phyloP scores from a whole-genome alignment of 1,140 invertebrate genomes.

The Solenopsis fugax region DNA sequence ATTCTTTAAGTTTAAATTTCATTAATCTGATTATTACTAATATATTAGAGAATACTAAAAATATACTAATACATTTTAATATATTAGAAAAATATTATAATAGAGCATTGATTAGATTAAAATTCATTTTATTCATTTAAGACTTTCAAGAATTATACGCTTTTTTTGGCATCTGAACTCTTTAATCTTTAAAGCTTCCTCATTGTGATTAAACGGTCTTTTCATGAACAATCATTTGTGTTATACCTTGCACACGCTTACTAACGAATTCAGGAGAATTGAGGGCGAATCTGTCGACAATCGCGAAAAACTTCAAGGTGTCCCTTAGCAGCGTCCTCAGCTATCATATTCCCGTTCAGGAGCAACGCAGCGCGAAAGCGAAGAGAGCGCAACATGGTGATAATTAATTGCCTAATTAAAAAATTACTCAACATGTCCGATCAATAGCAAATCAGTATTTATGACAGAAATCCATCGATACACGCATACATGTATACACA shows the following conservation, averaged over 20 bases:
- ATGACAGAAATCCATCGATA: background rate
- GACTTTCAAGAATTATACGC: background rate
- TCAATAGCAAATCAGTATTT: background rate
- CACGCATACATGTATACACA: background rate
- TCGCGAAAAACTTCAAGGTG: constrained; percentile 86
- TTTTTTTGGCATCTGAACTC: background rate
- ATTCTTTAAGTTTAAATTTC: background rate
- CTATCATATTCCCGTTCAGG: constrained; percentile 83
- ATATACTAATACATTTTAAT: background rate
- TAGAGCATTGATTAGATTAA: background rate
- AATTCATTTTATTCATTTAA: background rate
- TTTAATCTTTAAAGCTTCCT: constrained; percentile 17
- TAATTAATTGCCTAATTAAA: constrained; percentile 31
- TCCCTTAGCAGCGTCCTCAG: constrained; percentile 84
- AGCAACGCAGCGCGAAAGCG: constrained; percentile 80
- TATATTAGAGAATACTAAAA: background rate
- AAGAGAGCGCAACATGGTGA: constrained; percentile 84
- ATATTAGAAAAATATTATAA: background rate
- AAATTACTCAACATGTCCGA: background rate
- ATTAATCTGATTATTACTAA: background rate
- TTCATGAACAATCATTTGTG: constrained; percentile 29
- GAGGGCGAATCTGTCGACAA: constrained; percentile 82
- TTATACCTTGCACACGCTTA: constrained; percentile 73
- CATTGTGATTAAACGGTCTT: background rate
- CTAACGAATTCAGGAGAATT: constrained; percentile 83